Percentiles rank a stretch among this genome's conserved stretches.
These are phyloP conservation scores for Euura lappo DNA, from an alignment of 1,140 invertebrate genomes.

Conservation along the genomic window DNA sequence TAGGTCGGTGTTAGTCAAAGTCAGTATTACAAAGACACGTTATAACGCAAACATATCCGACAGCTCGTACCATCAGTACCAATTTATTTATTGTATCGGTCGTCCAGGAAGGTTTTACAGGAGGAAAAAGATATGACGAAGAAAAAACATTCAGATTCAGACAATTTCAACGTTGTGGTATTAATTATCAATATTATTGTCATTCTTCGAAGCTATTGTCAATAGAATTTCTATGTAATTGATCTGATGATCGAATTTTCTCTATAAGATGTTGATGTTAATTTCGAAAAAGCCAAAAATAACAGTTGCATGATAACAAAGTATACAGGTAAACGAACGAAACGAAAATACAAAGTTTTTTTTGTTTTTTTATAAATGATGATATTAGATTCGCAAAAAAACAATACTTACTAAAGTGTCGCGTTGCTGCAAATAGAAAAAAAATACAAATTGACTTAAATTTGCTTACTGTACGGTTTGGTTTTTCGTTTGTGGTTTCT, in stretches of 20 bases:
- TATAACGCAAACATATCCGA: neutral
- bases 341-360: too few species aligned
- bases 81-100: neutral
- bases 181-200: neutral
- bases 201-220: neutral
- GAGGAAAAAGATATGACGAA: neutral
- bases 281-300: slow-evolving; percentile 8
- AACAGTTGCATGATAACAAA: neutral
- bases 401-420: slow-evolving; percentile 74
- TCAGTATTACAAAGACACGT: neutral
- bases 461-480: neutral
- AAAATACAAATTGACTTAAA: slow-evolving; percentile 39
- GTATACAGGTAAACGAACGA: neutral
- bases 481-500: too few species aligned
- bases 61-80: neutral
- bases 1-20: neutral
- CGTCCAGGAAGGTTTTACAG: neutral
- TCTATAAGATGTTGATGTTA: neutral
- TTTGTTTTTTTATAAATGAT: neutral
- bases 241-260: neutral
- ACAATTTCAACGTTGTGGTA: neutral
- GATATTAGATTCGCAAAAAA: slow-evolving; percentile 32
- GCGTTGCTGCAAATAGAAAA: slow-evolving; percentile 73
- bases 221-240: neutral
- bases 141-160: too few species aligned